These are phyloP conservation scores for Sycon ciliatum DNA, from an alignment of 37 sponge, comb jelly and placozoan species.

Conservation along the genomic window DNA sequence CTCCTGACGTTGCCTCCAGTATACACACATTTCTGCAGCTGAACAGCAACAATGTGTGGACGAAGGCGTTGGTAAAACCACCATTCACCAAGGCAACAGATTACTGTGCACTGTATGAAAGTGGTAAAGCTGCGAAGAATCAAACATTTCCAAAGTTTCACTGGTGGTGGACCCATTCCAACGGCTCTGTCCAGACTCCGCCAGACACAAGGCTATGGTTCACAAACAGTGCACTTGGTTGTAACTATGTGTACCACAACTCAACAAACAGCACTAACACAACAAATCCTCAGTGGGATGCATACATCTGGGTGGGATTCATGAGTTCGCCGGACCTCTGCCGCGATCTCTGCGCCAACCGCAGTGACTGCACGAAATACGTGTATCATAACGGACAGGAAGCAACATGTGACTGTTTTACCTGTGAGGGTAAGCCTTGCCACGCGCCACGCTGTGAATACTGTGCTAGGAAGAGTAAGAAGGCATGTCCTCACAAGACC, in stretches of 20 bases:
- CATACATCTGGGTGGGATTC: conserved; percentile 26
- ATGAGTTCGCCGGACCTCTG: conserved; percentile 21
- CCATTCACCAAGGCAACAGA: conserved; percentile 26
- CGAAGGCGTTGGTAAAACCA: conserved; percentile 23
- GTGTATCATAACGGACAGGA: conserved; percentile 12
- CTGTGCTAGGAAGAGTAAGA: not conserved
- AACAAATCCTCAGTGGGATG: too few relatives aligned
- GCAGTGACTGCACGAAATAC: conserved; percentile 26
- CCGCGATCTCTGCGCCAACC: not conserved
- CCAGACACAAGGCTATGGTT: conserved; percentile 34
- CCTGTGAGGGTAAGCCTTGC: not conserved
- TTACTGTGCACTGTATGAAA: conserved; percentile 24
- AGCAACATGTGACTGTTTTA: not conserved
- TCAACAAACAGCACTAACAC: too few relatives aligned
- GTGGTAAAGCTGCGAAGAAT: not conserved
- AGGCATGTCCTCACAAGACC: not conserved
- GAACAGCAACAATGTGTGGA: conserved; percentile 38
- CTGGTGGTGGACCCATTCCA: conserved; percentile 36
- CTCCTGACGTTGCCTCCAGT: conserved; percentile 2
- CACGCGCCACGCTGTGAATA: not conserved
- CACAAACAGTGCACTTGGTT: conserved; percentile 10
- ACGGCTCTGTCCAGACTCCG: not conserved
- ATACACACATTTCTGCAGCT: conserved; percentile 10
- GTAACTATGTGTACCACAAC: not conserved
- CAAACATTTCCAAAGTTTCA: conserved; percentile 30